Conservation (phyloP, 2,888 invertebrate species). For the Drosophila meridiana region DNA sequence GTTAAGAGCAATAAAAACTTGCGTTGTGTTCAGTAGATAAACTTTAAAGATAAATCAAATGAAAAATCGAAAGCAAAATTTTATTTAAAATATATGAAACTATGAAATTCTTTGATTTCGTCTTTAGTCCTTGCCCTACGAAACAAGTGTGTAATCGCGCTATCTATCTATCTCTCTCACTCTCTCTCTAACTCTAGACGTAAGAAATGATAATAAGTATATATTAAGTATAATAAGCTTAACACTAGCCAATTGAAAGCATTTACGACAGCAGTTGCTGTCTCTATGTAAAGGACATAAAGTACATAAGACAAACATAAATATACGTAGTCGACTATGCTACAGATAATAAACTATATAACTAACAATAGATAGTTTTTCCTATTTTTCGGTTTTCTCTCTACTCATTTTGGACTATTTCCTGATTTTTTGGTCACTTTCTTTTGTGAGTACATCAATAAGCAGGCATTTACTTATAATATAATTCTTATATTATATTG, state of each 20-base stretch:
- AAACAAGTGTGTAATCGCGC: conserved; percentile 28
- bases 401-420: conserved; percentile 5
- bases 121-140: conserved; percentile 9
- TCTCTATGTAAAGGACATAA: conserved; percentile 53
- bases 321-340: conserved; percentile 38
- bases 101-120: conserved; percentile 17
- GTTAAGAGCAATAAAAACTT: conserved; percentile 60
- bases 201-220: conserved; percentile 50
- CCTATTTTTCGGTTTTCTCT: not conserved
- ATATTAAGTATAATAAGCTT: conserved; percentile 53
- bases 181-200: conserved; percentile 25
- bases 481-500: conserved; percentile 44
- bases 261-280: conserved; percentile 59
- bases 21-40: conserved; percentile 68
- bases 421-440: conserved; percentile 9
- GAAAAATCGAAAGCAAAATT: not conserved
- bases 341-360: conserved; percentile 21
- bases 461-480: conserved; percentile 67
- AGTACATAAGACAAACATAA: conserved; percentile 12
- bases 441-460: conserved; percentile 42
- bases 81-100: conserved; percentile 3
- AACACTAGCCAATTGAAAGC: conserved; percentile 77
- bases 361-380: conserved; percentile 29
- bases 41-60: conserved; percentile 3
- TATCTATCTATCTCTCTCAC: conserved; percentile 8